phyloP scores from a whole-genome alignment of 2,797 vertebrate species.

The Lagocephalus sceleratus region DNA sequence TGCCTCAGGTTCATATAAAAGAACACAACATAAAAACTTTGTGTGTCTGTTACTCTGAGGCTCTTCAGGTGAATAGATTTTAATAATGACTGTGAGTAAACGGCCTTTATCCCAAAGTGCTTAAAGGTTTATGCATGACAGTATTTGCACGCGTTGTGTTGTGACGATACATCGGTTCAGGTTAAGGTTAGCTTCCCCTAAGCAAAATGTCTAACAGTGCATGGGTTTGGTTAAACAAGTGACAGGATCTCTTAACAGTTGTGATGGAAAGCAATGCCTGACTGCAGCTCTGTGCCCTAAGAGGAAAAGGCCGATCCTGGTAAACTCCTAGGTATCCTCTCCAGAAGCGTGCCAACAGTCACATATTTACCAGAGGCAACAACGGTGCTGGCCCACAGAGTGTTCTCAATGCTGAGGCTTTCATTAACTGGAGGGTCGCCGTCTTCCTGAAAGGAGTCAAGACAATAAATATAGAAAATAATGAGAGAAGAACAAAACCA shows the following conservation, averaged over 20 bases:
- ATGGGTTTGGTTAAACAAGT: slow-evolving; percentile 21
- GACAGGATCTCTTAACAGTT: slow-evolving; percentile 13
- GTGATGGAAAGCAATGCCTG: neutral
- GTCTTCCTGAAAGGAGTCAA: slow-evolving; percentile 82
- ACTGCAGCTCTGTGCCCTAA: neutral
- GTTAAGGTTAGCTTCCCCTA: slow-evolving; percentile 1
- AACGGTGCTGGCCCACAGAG: slow-evolving; percentile 96
- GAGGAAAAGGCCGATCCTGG: neutral
- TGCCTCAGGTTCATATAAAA: slow-evolving; percentile 30
- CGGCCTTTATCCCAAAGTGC: slow-evolving; percentile 33
- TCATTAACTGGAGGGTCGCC: slow-evolving; percentile 94
- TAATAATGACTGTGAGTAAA: slow-evolving; percentile 44
- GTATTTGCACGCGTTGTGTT: neutral
- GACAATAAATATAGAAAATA: slow-evolving; percentile 10
- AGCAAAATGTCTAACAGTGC: slow-evolving; percentile 7
- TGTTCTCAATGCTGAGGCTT: slow-evolving; percentile 96
- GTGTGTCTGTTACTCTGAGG: slow-evolving; percentile 48
- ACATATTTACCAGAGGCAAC: slow-evolving; percentile 89
- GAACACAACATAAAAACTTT: slow-evolving; percentile 39
- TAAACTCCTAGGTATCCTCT: slow-evolving; percentile 16
- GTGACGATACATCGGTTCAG: slow-evolving; percentile 10
- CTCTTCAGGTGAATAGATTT: slow-evolving; percentile 44
- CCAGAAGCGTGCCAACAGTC: neutral
- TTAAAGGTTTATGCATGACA: slow-evolving; percentile 49
- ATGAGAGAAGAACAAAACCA: neutral